phyloP scores from a whole-genome alignment of 2,113 vertebrate genomes.

The Falcunculus frontatus region DNA sequence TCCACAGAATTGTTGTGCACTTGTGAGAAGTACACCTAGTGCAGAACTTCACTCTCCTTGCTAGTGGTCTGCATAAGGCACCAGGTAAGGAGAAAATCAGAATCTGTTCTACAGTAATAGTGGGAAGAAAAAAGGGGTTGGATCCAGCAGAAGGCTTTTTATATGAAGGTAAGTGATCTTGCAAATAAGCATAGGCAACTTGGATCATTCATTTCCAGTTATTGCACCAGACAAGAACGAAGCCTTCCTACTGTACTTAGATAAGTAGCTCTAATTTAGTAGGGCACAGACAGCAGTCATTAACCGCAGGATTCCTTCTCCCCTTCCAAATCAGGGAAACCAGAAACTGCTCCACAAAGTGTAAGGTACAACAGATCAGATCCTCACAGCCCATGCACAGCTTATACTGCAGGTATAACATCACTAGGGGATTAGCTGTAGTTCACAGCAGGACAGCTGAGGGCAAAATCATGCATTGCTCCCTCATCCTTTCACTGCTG shows the following conservation, averaged over 20 bases:
- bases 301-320: background rate
- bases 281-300: background rate
- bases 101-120: background rate
- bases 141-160: background rate
- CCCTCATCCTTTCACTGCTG: background rate
- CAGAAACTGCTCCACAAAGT: background rate
- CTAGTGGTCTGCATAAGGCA: background rate
- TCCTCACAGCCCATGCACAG: background rate
- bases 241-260: background rate
- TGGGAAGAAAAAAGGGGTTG: background rate
- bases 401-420: background rate
- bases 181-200: background rate
- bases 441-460: background rate
- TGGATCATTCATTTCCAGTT: background rate
- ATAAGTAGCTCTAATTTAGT: slow-evolving; percentile 19
- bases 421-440: background rate
- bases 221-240: background rate
- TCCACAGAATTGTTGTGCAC: background rate
- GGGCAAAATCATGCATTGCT: background rate
- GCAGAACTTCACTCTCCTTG: background rate
- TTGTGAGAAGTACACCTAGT: background rate
- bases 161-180: background rate
- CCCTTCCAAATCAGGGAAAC: background rate
- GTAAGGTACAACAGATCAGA: background rate
- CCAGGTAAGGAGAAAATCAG: background rate